These are phyloP conservation scores for Metopolophium dirhodum DNA, from an alignment of 1,140 invertebrate species.

Conservation along the genomic window DNA sequence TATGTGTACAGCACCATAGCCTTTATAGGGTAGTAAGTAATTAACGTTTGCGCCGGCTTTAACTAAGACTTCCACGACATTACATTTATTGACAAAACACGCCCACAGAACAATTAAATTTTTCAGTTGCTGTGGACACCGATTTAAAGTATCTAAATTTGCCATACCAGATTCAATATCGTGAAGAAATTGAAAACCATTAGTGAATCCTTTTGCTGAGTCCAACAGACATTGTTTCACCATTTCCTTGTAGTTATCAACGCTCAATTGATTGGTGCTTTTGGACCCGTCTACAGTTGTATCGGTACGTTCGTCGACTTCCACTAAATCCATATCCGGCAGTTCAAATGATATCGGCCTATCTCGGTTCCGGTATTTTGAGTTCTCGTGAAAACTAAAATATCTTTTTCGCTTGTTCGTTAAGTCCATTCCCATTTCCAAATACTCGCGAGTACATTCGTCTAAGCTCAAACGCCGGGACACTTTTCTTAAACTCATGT, in stretches of 20 bases:
- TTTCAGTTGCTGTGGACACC: slow-evolving; percentile 27
- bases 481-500: slow-evolving; percentile 25
- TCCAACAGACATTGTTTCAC: slow-evolving; percentile 74
- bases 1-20: slow-evolving; percentile 74
- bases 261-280: slow-evolving; percentile 70
- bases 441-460: slow-evolving; percentile 42
- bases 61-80: slow-evolving; percentile 70
- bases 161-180: slow-evolving; percentile 71
- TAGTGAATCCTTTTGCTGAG: slow-evolving; percentile 72
- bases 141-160: slow-evolving; percentile 65
- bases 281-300: slow-evolving; percentile 72
- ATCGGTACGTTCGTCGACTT: slow-evolving; percentile 26
- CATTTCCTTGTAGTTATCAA: slow-evolving; percentile 75
- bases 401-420: slow-evolving; percentile 38
- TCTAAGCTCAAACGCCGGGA: slow-evolving; percentile 1
- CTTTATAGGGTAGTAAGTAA: slow-evolving; percentile 72
- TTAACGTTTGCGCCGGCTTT: slow-evolving; percentile 72
- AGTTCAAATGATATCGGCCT: neutral
- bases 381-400: slow-evolving; percentile 45
- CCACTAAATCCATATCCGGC: neutral
- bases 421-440: slow-evolving; percentile 55
- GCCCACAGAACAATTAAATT: slow-evolving; percentile 72
- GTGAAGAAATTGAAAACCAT: slow-evolving; percentile 72
- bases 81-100: slow-evolving; percentile 72
- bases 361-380: neutral